A percentile compares a stretch with the other conserved stretches of the same genome.
phyloP scores from a whole-genome alignment of 2,888 invertebrate species.

The Caenorhabditis virilis region DNA sequence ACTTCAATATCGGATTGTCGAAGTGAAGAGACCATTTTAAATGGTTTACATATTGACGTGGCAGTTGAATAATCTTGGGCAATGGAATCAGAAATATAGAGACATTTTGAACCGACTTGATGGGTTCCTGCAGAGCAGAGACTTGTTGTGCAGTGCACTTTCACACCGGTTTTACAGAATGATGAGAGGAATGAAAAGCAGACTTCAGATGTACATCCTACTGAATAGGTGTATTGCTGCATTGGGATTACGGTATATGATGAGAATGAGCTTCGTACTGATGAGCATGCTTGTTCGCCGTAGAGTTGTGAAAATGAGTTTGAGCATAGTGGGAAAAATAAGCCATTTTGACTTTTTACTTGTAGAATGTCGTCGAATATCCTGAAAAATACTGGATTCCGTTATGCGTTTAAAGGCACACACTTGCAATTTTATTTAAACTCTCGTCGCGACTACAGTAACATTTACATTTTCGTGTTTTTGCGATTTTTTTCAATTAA shows the following conservation, averaged over 20 bases:
- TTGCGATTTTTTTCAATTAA: too few relatives aligned
- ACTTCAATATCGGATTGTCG: neutral
- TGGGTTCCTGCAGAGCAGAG: slow-evolving; percentile 23
- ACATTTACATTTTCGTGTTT: too few relatives aligned
- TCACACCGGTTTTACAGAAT: slow-evolving; percentile 31
- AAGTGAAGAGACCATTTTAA: neutral
- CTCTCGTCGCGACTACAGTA: too few relatives aligned
- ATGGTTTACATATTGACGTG: neutral
- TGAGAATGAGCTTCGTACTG: slow-evolving; percentile 12
- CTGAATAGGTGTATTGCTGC: slow-evolving; percentile 29
- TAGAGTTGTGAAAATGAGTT: slow-evolving; percentile 27
- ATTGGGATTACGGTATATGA: slow-evolving; percentile 13
- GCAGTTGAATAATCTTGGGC: slow-evolving; percentile 23
- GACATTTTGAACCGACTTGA: slow-evolving; percentile 28
- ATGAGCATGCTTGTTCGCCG: slow-evolving; percentile 28
- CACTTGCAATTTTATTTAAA: too few relatives aligned
- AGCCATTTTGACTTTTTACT: slow-evolving; percentile 22
- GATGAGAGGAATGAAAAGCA: slow-evolving; percentile 36
- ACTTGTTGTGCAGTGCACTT: slow-evolving; percentile 21
- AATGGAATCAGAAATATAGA: slow-evolving; percentile 16
- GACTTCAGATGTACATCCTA: slow-evolving; percentile 16
- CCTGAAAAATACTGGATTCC: slow-evolving; percentile 16
- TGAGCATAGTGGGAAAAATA: slow-evolving; percentile 31
- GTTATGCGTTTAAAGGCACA: too few relatives aligned
- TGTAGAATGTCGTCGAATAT: slow-evolving; percentile 29